Evolutionary conservation across 1,140 invertebrate genomes (phyloP).

Genomic region (Trichonephila clavipes): DNA sequence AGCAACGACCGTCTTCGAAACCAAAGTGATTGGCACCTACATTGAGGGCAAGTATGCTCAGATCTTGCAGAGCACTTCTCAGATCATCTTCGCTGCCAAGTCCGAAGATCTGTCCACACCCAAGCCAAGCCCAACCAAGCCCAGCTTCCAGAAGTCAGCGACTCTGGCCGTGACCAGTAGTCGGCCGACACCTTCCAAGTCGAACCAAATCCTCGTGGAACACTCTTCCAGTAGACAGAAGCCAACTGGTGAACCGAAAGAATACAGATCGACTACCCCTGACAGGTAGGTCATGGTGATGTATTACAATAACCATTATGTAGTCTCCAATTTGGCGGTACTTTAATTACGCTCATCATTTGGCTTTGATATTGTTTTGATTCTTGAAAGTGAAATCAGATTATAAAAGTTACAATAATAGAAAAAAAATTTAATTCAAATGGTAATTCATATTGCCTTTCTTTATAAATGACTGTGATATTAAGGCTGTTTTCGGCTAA

Average conservation of each 20-base stretch:
- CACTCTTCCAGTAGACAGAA: conserved; percentile 25
- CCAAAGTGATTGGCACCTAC: conserved; percentile 92
- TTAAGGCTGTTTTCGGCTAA: no score
- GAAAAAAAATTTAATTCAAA: no score
- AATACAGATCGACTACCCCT: conserved; percentile 57
- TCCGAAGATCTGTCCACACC: conserved; percentile 65
- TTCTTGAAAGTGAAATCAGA: no score
- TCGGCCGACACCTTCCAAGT: conserved; percentile 34
- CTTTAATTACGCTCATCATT: no score
- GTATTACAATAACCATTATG: neutral
- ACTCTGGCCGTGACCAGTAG: conserved; percentile 34
- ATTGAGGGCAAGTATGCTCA: conserved; percentile 92
- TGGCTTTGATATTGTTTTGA: no score
- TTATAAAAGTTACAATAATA: no score
- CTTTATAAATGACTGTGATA: no score
- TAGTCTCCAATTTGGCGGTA: no score
- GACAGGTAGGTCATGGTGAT: conserved; percentile 43
- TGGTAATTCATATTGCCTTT: no score
- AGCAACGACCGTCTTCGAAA: conserved; percentile 91
- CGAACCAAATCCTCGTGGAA: conserved; percentile 40
- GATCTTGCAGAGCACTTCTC: conserved; percentile 87
- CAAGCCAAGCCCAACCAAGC: conserved; percentile 55
- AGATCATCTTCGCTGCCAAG: conserved; percentile 77
- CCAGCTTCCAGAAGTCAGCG: conserved; percentile 49
- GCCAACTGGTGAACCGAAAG: conserved; percentile 21